These are phyloP conservation scores for Kuschelorhynchus macadamiae DNA, from an alignment of 2,888 invertebrate species.

Conservation along the genomic window DNA sequence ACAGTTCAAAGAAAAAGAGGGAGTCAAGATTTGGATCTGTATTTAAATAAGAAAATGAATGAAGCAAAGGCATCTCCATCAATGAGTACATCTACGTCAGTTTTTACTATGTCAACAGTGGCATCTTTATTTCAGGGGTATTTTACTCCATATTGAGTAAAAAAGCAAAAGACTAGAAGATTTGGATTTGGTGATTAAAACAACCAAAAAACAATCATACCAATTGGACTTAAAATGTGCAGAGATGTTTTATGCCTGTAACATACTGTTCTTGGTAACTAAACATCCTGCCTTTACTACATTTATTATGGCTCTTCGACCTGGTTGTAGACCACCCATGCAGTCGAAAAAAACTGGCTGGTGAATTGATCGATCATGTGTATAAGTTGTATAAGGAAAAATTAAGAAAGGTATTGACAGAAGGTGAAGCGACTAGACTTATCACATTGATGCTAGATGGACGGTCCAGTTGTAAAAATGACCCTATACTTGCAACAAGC, in stretches of 20 bases:
- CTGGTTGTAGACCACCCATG: conserved; percentile 11
- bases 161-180: not conserved
- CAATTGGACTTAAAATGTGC: conserved; percentile 6
- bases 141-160: too few species aligned
- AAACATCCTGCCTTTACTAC: conserved; percentile 3
- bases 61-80: too few species aligned
- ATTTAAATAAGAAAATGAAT: too few species aligned
- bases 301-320: conserved; percentile 6
- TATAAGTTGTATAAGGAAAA: conserved; percentile 7
- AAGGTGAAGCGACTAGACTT: not conserved
- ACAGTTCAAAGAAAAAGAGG: too few species aligned
- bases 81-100: too few species aligned
- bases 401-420: not conserved
- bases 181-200: conserved; percentile 14
- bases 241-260: conserved; percentile 8
- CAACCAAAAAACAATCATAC: conserved; percentile 1
- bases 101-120: too few species aligned
- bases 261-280: not conserved
- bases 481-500: conserved; percentile 14
- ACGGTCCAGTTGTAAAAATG: conserved; percentile 16
- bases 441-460: conserved; percentile 10
- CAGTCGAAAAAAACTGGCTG: conserved; percentile 1
- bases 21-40: too few species aligned
- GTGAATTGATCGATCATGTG: conserved; percentile 5
- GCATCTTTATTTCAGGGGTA: too few species aligned